Evolutionary conservation across 2,113 vertebrate species (phyloP).

Genomic region (Rhadina sibilatrix): DNA sequence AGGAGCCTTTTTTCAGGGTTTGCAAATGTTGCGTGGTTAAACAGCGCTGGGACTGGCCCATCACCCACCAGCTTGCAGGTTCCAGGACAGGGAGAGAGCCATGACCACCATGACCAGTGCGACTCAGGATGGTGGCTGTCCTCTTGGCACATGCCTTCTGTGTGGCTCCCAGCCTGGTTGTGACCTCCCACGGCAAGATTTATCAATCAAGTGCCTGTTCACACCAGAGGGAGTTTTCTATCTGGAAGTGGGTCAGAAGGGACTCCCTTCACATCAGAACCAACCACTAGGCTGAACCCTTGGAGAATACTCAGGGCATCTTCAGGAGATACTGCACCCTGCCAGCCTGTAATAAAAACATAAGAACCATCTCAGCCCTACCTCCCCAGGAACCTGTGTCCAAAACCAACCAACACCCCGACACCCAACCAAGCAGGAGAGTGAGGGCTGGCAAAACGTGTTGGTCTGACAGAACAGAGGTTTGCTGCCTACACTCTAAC

Average conservation of each 20-base stretch:
- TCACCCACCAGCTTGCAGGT: neutral
- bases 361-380: neutral
- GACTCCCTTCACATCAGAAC: neutral
- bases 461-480: neutral
- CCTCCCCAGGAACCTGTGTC: neutral
- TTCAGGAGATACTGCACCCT: neutral
- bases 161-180: neutral
- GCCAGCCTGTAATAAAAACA: neutral
- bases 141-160: neutral
- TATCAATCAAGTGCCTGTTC: neutral
- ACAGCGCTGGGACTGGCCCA: fast-evolving
- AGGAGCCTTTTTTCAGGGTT: neutral
- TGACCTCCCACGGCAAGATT: neutral
- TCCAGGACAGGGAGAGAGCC: neutral
- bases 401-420: neutral
- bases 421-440: neutral
- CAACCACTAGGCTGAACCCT: fast-evolving
- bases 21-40: neutral
- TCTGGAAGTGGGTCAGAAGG: neutral
- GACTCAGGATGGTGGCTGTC: too few relatives aligned
- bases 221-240: neutral
- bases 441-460: neutral
- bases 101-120: fast-evolving
- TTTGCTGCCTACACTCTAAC: neutral
- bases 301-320: neutral